These are phyloP conservation scores for Sesia bembeciformis DNA, from an alignment of 2,888 invertebrate species.

Conservation along the genomic window DNA sequence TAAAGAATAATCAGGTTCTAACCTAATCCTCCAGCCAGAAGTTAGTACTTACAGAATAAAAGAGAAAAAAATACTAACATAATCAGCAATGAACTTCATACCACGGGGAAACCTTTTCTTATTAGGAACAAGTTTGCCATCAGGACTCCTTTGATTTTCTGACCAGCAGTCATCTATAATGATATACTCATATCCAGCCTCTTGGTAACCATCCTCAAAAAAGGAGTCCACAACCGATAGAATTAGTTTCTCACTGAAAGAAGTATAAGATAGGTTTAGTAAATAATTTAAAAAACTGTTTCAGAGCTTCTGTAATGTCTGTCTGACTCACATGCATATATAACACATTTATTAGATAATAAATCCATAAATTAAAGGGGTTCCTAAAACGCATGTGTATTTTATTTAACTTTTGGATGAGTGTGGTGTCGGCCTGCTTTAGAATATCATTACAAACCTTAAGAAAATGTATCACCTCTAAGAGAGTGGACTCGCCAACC, in stretches of 20 bases:
- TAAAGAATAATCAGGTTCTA: too few relatives aligned
- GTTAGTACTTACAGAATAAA: neutral
- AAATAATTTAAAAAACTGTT: too few relatives aligned
- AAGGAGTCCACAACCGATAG: slow-evolving; percentile 76
- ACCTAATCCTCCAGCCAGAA: too few relatives aligned
- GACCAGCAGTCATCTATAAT: slow-evolving; percentile 88
- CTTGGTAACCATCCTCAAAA: slow-evolving; percentile 79
- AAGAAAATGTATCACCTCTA: too few relatives aligned
- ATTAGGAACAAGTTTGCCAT: slow-evolving; percentile 77
- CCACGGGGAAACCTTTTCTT: slow-evolving; percentile 81
- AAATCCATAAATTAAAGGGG: neutral
- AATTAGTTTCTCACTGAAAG: slow-evolving; percentile 76
- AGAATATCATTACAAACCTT: too few relatives aligned
- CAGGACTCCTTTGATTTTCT: slow-evolving; percentile 68
- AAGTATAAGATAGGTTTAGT: neutral
- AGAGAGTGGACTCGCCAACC: too few relatives aligned
- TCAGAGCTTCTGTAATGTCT: too few relatives aligned
- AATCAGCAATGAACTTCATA: slow-evolving; percentile 81
- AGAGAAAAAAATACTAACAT: slow-evolving; percentile 69
- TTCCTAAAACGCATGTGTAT: too few relatives aligned
- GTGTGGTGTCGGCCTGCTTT: too few relatives aligned
- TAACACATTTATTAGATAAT: too few relatives aligned
- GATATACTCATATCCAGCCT: slow-evolving; percentile 82
- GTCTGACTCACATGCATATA: too few relatives aligned
- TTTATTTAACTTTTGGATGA: too few relatives aligned